Base-by-base conservation (phyloP, 2,797 vertebrate genomes). In the Morus bassanus region DNA sequence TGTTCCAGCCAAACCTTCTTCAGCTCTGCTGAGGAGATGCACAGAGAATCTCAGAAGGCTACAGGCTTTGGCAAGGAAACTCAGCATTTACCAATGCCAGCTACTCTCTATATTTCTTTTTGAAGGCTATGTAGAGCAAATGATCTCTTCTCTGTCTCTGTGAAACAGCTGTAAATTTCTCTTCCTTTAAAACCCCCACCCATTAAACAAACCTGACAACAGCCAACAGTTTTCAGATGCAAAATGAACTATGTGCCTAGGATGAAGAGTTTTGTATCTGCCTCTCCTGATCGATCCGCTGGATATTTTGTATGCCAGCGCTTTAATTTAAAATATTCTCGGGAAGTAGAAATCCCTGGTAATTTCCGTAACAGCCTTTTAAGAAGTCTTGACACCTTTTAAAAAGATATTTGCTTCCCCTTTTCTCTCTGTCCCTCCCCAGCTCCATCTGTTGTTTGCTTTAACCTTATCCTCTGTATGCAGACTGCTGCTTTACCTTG, bases 101-200 rank as follows among this genome's bases (percentile, higher is more conserved):
- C 82, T 89, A 57, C 78, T 92, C 56, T 74, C 81, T 87, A 18
- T 94, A 93, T 97, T 91, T 96, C 92, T 94, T 92, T 93, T 82
- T 95, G 92, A 96, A 96, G 87, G 82, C 92, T 95, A 28, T 75
- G 80, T 82, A 88, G 89, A 84, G 91, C 93, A 78, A 96, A 91
- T 73, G 82, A 96, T 97, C 92, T 95, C 95, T 94, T 93, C 75
- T 89, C 87, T 95, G 87, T 93, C 93, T 96, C 89, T 73, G 65
- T 39, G 73, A 88, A 96, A 89, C 96, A 95, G 92, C 96, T 96
- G 96, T 93, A 96, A 92, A 97, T 97, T 96, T 94, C 73, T 93
- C 92, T 92, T 92, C 59, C 85, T 92, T 91, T 95, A 92, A 86
- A n/a, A 14, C 25, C 68, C 45, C 46, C 35, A 39, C 93, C 94